Conservation (phyloP, 2,888 invertebrate species). For the Nezara viridula region DNA sequence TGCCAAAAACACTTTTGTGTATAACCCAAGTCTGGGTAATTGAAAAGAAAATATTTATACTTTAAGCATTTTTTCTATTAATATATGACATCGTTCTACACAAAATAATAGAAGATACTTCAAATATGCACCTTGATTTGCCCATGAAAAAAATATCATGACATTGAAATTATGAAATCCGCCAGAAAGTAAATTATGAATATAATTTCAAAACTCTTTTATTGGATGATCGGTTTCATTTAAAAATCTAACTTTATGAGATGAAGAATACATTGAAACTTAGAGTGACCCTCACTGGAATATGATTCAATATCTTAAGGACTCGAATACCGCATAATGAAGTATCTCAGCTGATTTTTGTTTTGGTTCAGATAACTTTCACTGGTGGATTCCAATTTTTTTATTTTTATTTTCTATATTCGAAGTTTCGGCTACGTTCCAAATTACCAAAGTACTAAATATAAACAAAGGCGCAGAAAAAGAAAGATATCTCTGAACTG, state of each 20-base stretch:
- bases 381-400: not conserved
- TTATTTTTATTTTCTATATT: not conserved
- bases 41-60: too few relatives aligned
- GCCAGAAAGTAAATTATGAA: too few relatives aligned
- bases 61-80: not conserved
- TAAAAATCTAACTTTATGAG: too few relatives aligned
- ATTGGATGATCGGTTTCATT: too few relatives aligned
- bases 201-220: too few relatives aligned
- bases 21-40: too few relatives aligned
- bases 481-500: not conserved
- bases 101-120: not conserved
- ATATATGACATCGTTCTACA: not conserved
- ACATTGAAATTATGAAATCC: not conserved
- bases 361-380: not conserved
- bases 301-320: not conserved
- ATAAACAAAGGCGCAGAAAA: slow-evolving; percentile 5
- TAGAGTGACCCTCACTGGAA: not conserved
- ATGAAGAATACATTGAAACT: too few relatives aligned
- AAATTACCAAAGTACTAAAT: slow-evolving; percentile 1
- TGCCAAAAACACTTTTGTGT: not conserved
- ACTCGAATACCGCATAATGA: too few relatives aligned
- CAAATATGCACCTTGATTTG: not conserved
- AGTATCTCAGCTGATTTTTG: not conserved
- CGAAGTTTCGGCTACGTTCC: slow-evolving; percentile 1
- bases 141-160: not conserved